Evolutionary conservation across 2,113 vertebrate species (phyloP).

Genomic region (Elgaria multicarinata): DNA sequence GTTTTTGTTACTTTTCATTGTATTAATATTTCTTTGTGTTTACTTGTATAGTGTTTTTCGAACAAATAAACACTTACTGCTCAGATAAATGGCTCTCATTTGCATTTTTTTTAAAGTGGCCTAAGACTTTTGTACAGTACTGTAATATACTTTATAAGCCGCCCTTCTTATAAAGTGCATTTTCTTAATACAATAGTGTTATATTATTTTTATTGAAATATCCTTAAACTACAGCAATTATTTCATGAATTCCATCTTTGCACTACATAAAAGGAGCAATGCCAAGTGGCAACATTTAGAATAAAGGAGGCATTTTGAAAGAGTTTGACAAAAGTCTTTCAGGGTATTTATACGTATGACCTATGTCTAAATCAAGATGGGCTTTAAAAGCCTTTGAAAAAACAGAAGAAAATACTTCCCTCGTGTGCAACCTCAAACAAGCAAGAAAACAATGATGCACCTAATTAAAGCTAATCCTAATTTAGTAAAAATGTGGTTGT

Average conservation of each 20-base stretch:
- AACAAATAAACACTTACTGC: too few relatives aligned
- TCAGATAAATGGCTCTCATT: too few relatives aligned
- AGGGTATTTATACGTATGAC: neutral
- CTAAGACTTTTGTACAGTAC: too few relatives aligned
- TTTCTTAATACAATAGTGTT: neutral
- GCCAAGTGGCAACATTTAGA: neutral
- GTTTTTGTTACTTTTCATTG: too few relatives aligned
- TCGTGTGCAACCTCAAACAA: slow-evolving; percentile 5
- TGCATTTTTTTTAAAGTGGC: too few relatives aligned
- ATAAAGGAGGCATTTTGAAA: slow-evolving; percentile 13
- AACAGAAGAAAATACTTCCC: slow-evolving; percentile 2
- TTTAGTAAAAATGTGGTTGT: neutral
- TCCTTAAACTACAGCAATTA: neutral
- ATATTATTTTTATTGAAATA: neutral
- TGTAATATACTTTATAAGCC: neutral
- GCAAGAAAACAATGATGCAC: neutral
- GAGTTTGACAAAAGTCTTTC: slow-evolving; percentile 15
- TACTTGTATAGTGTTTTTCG: too few relatives aligned
- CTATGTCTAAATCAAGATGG: neutral
- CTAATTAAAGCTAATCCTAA: slow-evolving; percentile 13
- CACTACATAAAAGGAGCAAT: slow-evolving; percentile 5
- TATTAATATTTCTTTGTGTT: too few relatives aligned
- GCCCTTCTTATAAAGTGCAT: neutral
- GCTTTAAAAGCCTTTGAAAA: slow-evolving; percentile 14
- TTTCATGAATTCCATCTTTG: neutral